phyloP scores from a whole-genome alignment of 2,888 invertebrate species.

The Miltochrista miniata region DNA sequence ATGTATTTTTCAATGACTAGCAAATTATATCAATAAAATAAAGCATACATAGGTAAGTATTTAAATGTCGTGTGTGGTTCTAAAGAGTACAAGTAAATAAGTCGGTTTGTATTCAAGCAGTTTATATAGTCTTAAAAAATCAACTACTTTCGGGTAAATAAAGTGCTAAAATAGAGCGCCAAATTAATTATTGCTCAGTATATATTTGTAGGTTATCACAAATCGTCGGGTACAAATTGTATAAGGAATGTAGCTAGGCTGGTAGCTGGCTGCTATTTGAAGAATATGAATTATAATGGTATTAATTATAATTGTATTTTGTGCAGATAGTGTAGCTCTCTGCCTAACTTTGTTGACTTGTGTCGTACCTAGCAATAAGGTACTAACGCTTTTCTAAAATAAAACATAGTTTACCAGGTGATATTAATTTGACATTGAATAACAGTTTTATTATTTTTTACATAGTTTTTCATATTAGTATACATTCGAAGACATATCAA shows the following conservation, averaged over 20 bases:
- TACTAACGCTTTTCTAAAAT: too few species aligned
- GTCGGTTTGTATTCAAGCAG: too few species aligned
- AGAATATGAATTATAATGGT: neutral
- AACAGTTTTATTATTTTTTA: too few species aligned
- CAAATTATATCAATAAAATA: constrained; percentile 23
- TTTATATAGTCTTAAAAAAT: too few species aligned
- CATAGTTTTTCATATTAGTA: too few species aligned
- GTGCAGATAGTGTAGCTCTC: constrained; percentile 21
- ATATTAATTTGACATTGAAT: too few species aligned
- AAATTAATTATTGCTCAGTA: constrained; percentile 39
- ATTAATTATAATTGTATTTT: neutral
- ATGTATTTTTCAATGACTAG: constrained; percentile 52
- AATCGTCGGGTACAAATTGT: constrained; percentile 42
- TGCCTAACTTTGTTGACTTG: constrained; percentile 21
- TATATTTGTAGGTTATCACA: constrained; percentile 27
- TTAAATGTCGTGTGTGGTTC: constrained; percentile 28
- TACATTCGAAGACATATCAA: neutral
- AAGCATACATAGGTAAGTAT: constrained; percentile 12
- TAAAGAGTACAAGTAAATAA: neutral
- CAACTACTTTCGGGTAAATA: constrained; percentile 8
- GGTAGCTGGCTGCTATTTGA: constrained; percentile 21
- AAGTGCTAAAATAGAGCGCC: constrained; percentile 25
- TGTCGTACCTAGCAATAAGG: constrained; percentile 19
- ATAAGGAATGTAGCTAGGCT: constrained; percentile 27
- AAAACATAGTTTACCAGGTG: too few species aligned